Evolutionary conservation across 2,113 vertebrate genomes (phyloP).

Genomic region (Poeciliopsis prolifica): DNA sequence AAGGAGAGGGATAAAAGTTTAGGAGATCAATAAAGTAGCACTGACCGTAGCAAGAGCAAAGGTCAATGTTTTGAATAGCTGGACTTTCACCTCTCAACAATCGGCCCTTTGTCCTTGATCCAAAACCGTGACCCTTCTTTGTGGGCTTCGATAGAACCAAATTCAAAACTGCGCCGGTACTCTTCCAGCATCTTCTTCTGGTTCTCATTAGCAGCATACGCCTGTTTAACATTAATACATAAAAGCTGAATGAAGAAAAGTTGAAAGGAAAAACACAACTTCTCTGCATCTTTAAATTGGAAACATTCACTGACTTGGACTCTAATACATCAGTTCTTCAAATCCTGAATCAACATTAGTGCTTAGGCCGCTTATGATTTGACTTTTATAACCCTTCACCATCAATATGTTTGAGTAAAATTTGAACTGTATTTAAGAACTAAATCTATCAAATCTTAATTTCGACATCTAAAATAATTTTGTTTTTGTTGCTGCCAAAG

Average conservation of each 20-base stretch:
- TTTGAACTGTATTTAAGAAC: not conserved
- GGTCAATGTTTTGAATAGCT: not conserved
- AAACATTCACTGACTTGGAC: not conserved
- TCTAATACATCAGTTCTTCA: not conserved
- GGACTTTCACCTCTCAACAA: slow-evolving; percentile 87
- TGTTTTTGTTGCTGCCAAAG: no score
- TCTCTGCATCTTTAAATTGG: not conserved
- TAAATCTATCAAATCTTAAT: not conserved
- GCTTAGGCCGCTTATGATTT: no score
- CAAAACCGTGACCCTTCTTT: slow-evolving; percentile 91
- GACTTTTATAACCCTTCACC: not conserved
- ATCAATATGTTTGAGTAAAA: not conserved
- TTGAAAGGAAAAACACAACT: not conserved
- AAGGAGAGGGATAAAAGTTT: not conserved
- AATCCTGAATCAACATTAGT: no score
- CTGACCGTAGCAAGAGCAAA: not conserved
- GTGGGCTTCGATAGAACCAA: slow-evolving; percentile 87
- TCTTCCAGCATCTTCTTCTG: slow-evolving; percentile 87
- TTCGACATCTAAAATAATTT: not conserved
- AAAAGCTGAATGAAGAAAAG: not conserved
- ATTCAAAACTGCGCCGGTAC: slow-evolving; percentile 85
- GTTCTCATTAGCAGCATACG: slow-evolving; percentile 84
- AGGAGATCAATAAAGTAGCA: not conserved
- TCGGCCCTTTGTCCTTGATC: slow-evolving; percentile 92
- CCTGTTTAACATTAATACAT: slow-evolving; percentile 62